A percentile compares a stretch with the other conserved stretches of the same genome.
These are phyloP conservation scores for Meleagris gallopavo DNA, from an alignment of 2,113 vertebrate genomes.

Conservation along the genomic window DNA sequence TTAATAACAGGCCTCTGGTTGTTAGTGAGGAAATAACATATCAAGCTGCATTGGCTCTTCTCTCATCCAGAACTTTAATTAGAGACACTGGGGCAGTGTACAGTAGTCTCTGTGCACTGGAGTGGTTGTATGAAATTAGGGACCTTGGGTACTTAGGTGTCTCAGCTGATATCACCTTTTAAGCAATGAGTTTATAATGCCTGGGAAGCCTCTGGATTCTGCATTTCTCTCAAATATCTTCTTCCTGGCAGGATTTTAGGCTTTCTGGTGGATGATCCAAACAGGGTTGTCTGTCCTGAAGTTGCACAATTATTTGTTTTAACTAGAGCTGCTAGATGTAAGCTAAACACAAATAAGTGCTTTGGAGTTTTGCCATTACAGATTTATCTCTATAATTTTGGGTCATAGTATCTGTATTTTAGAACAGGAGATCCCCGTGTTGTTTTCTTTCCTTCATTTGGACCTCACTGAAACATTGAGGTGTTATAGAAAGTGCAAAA, in stretches of 20 bases:
- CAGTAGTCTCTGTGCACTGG: neutral
- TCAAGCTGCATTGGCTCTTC: neutral
- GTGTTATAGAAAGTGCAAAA: neutral
- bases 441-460: neutral
- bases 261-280: neutral
- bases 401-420: neutral
- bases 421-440: neutral
- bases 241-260: neutral
- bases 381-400: neutral
- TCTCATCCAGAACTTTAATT: slow-evolving; percentile 27
- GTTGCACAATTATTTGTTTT: neutral
- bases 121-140: neutral
- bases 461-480: neutral
- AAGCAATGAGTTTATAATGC: neutral
- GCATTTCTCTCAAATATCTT: neutral
- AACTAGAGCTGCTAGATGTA: neutral
- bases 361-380: neutral
- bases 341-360: neutral
- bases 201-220: neutral
- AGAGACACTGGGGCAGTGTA: neutral
- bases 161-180: neutral
- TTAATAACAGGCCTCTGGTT: neutral
- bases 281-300: neutral
- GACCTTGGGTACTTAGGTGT: neutral
- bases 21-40: neutral